phyloP scores from a whole-genome alignment of 2,797 vertebrate genomes.

The Dipus sagitta region DNA sequence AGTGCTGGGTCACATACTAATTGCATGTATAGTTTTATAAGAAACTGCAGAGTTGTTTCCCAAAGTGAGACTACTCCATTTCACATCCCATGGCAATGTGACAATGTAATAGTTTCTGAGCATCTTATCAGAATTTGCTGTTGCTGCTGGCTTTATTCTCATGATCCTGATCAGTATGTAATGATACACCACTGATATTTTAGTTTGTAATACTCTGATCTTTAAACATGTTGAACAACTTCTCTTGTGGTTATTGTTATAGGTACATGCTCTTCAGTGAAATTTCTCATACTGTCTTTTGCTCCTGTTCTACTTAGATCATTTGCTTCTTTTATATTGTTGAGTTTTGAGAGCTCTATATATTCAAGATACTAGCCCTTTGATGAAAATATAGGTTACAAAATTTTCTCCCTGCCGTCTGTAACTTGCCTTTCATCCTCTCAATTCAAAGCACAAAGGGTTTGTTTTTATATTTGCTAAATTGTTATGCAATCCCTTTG shows the following conservation, averaged over 20 bases:
- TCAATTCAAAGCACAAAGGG: too few species aligned
- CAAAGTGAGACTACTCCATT: background rate
- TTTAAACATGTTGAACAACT: slow-evolving; percentile 8
- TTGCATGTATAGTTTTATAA: background rate
- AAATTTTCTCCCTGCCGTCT: background rate
- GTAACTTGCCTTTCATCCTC: background rate
- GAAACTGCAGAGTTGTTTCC: background rate
- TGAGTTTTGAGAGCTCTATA: slow-evolving; percentile 5
- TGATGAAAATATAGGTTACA: background rate
- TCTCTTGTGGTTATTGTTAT: background rate
- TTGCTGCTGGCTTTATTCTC: slow-evolving; percentile 5
- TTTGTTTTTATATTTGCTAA: background rate
- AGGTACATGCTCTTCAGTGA: slow-evolving; percentile 20
- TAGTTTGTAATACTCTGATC: slow-evolving; percentile 5
- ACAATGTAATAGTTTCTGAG: background rate
- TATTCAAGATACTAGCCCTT: background rate
- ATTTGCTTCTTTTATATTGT: background rate
- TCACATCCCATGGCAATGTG: background rate
- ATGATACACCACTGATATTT: slow-evolving; percentile 3
- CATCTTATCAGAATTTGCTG: slow-evolving; percentile 1
- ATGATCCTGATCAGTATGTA: background rate
- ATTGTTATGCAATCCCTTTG: background rate
- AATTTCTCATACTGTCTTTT: background rate
- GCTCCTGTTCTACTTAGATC: slow-evolving; percentile 2
- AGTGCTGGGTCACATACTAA: background rate